These are phyloP conservation scores for Rosalia funebris DNA, from an alignment of 2,888 invertebrate genomes.

Conservation along the genomic window DNA sequence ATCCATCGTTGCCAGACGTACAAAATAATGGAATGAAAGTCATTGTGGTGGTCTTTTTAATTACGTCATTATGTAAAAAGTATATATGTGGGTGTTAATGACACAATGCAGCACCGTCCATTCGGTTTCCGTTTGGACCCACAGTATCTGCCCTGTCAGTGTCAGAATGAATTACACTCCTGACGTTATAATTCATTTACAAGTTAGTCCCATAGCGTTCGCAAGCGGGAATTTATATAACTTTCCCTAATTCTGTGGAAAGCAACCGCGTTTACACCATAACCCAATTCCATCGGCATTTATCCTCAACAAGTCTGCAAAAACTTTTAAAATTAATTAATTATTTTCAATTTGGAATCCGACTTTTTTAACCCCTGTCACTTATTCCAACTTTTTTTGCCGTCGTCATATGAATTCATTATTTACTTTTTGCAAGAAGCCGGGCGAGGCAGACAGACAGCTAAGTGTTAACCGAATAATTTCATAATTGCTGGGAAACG, in stretches of 20 bases:
- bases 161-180: constrained; percentile 49
- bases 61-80: constrained; percentile 26
- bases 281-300: constrained; percentile 34
- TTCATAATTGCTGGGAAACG: not conserved
- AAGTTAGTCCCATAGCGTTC: constrained; percentile 42
- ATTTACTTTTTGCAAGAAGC: constrained; percentile 10
- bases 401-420: constrained; percentile 18
- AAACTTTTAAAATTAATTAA: constrained; percentile 34
- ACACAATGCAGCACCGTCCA: constrained; percentile 22
- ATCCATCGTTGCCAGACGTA: no score
- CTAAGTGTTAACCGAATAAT: not conserved
- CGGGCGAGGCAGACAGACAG: not conserved
- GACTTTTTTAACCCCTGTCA: constrained; percentile 21
- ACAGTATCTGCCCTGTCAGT: constrained; percentile 49
- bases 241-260: constrained; percentile 39
- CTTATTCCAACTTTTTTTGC: constrained; percentile 14
- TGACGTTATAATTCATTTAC: constrained; percentile 51
- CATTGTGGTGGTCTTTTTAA: constrained; percentile 7
- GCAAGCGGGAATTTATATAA: constrained; percentile 44
- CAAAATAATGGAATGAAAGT: not conserved
- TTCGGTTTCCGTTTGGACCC: constrained; percentile 40
- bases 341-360: constrained; percentile 20
- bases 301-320: constrained; percentile 34
- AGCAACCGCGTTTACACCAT: constrained; percentile 34
- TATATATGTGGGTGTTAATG: constrained; percentile 31